Evolutionary conservation across 2,888 invertebrate genomes (phyloP).

Genomic region (Andricus curvator): DNA sequence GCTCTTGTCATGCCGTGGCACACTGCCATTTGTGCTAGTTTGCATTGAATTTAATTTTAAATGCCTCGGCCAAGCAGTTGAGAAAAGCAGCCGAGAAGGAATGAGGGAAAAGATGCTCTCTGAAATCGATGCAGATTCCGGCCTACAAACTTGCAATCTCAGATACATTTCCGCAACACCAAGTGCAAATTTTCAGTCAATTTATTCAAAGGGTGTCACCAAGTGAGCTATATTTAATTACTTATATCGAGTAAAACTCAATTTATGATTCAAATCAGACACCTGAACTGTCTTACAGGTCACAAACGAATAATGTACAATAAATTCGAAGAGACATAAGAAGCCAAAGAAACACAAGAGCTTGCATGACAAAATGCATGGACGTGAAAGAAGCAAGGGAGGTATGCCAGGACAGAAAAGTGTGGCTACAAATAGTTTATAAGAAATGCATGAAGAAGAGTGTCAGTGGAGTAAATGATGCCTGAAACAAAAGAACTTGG

Average conservation of each 20-base stretch:
- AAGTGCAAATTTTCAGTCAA: conserved; percentile 39
- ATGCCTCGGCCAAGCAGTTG: conserved; percentile 63
- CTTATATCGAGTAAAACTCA: not conserved
- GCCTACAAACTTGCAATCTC: conserved; percentile 43
- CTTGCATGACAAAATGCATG: too few relatives aligned
- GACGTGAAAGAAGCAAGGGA: too few relatives aligned
- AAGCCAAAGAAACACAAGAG: too few relatives aligned
- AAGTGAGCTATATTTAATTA: conserved; percentile 3
- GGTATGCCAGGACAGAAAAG: too few relatives aligned
- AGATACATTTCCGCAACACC: conserved; percentile 35
- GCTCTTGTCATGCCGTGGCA: conserved; percentile 63
- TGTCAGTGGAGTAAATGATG: too few relatives aligned
- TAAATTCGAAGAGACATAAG: too few relatives aligned
- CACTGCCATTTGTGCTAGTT: conserved; percentile 75
- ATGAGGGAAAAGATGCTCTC: conserved; percentile 27
- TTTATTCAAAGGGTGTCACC: conserved; percentile 25
- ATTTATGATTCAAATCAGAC: not conserved
- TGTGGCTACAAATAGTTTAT: too few relatives aligned
- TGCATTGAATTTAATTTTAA: conserved; percentile 75
- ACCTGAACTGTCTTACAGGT: too few relatives aligned
- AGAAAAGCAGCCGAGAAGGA: conserved; percentile 50
- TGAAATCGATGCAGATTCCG: conserved; percentile 50
- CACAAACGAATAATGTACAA: too few relatives aligned
- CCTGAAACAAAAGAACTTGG: too few relatives aligned
- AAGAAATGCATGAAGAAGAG: too few relatives aligned